Base-by-base conservation (phyloP, 2,113 vertebrate species). In the Mastomys coucha region DNA sequence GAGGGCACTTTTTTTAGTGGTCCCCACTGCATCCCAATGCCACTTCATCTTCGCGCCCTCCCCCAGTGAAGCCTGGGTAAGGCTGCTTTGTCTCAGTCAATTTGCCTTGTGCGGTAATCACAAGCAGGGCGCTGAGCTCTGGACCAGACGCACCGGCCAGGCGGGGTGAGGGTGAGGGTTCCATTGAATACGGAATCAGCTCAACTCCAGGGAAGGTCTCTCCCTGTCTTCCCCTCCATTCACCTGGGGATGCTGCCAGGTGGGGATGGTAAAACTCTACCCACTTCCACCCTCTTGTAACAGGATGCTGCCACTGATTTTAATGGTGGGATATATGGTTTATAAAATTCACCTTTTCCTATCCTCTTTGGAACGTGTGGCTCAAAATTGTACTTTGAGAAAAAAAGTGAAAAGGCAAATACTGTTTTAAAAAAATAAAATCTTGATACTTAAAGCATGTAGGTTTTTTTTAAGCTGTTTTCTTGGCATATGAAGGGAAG, bases 31-130 rank as follows among this genome's bases (percentile, higher is more conserved):
- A 22, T 89, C 63, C 67, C 86, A 16, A 10, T 12, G 58, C 70
- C 19, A 63, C 75, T 51, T 73, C 53, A 93, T 93, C 97, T 95
- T 31, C 75, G 51, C 36, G 11, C 56, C 56, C 86, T 67, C 85
- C 67, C 53, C 36, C 60, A 20, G 0, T 28, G 10, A 58, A 73
- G 53, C 51, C 86, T 53, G 63, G 8, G 45, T 33, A 56, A 1
- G 19, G 42, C 89, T 67, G 85, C 96, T 97, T 97, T 98, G 95
- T 96, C 88, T 95, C 89, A 28, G 24, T 84, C 81, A 51, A 82
- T 93, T 89, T 73, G 63, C 93, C 76, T 97, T 92, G 80, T 36
- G 65, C 80, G 31, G 76, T 63, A 88, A 89, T 76, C 31, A 26
- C 0, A 9, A 67, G 0, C 91, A 12, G 19, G 76, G 53, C 22